phyloP scores from a whole-genome alignment of 2,888 invertebrate species.

The Dryomyza anilis region DNA sequence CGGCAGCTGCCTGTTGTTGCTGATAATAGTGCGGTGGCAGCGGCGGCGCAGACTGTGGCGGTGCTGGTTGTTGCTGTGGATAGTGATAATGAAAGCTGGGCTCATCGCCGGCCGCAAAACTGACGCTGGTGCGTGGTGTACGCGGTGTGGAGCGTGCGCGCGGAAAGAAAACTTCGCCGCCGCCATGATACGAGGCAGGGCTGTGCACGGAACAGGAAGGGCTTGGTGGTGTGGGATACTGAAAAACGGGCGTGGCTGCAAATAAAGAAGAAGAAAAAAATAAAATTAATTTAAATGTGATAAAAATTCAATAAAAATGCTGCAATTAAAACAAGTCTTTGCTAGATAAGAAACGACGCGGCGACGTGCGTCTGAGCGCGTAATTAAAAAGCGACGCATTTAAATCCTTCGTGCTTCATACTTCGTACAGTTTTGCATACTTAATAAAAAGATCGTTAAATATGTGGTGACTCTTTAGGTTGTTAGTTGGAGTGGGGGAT shows the following conservation, averaged over 20 bases:
- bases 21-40: constrained; percentile 41
- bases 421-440: no score
- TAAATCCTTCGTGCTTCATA: no score
- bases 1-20: constrained; percentile 51
- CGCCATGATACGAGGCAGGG: constrained; percentile 50
- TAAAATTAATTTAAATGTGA: not conserved
- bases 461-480: no score
- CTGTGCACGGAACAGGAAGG: constrained; percentile 57
- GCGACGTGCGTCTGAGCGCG: no score
- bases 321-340: no score
- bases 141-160: constrained; percentile 52
- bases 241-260: constrained; percentile 58
- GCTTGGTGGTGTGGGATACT: constrained; percentile 59
- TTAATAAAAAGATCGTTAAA: no score
- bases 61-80: constrained; percentile 39
- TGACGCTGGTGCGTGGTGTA: constrained; percentile 55
- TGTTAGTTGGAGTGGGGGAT: no score
- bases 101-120: constrained; percentile 55
- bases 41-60: constrained; percentile 56
- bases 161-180: constrained; percentile 59
- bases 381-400: no score
- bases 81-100: constrained; percentile 53
- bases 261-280: constrained; percentile 28
- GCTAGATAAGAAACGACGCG: no score
- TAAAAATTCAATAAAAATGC: no score